Evolutionary conservation across 2,888 invertebrate species (phyloP).

Genomic region (Mechanitis messenoides): DNA sequence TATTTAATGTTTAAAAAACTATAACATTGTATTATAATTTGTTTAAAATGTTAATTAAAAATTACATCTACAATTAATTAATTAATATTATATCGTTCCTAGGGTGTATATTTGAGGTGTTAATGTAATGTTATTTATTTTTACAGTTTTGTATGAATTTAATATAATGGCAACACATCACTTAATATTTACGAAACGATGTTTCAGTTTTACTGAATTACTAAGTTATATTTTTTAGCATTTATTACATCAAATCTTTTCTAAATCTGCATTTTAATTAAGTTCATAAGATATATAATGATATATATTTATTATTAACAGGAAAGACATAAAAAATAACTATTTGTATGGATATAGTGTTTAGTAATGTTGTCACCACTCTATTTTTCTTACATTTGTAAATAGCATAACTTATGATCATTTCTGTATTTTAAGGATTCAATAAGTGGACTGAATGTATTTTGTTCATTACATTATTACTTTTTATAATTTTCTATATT

Average conservation of each 20-base stretch:
- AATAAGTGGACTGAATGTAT: not conserved
- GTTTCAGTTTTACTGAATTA: not conserved
- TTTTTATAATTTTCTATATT: not conserved
- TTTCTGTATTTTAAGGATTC: too few species aligned
- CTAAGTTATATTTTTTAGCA: not conserved
- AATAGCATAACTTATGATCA: not conserved
- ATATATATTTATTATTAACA: not conserved
- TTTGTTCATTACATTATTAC: too few species aligned
- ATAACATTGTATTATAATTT: not conserved
- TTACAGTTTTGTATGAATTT: too few species aligned
- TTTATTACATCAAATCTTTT: not conserved
- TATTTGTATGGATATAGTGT: not conserved
- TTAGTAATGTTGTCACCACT: not conserved
- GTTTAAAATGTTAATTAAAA: too few species aligned
- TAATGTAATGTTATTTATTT: too few species aligned
- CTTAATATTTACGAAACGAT: too few species aligned
- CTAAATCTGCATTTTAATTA: conserved; percentile 3
- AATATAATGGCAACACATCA: too few species aligned
- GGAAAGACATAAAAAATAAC: not conserved
- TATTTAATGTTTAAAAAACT: not conserved
- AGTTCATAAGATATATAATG: not conserved
- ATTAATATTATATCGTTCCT: too few species aligned
- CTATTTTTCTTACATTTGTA: not conserved
- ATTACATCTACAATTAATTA: too few species aligned
- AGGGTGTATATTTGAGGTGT: too few species aligned